A percentile compares a stretch with the other conserved stretches of the same genome.
Conservation (phyloP, 2,113 vertebrate species). For the Scortum barcoo region DNA sequence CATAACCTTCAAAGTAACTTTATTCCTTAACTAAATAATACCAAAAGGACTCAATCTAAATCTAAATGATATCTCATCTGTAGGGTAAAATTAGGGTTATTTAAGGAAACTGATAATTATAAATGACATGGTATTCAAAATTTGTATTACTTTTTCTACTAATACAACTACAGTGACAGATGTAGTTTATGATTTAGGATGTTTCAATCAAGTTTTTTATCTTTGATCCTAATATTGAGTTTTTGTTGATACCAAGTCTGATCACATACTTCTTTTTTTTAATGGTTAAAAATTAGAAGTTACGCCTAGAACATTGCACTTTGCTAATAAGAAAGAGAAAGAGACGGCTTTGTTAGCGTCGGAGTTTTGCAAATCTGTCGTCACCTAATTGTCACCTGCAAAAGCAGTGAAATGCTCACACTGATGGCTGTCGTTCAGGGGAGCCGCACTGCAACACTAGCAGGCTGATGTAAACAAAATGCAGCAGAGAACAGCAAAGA, state of each 20-base stretch:
- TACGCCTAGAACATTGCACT: background rate
- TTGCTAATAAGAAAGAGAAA: background rate
- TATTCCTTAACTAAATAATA: background rate
- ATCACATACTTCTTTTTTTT: background rate
- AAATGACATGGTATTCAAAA: background rate
- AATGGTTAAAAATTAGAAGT: background rate
- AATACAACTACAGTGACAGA: background rate
- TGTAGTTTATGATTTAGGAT: no score
- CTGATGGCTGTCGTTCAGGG: background rate
- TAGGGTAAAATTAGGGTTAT: background rate
- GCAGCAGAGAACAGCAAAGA: background rate
- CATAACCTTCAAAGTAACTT: constrained; percentile 5
- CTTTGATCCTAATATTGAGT: background rate
- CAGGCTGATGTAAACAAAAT: background rate
- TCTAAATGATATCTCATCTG: background rate
- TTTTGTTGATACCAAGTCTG: no score
- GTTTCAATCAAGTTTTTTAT: background rate
- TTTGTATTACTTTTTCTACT: background rate
- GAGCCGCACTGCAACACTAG: background rate
- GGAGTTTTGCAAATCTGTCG: background rate
- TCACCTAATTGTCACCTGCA: background rate
- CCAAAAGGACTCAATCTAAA: no score
- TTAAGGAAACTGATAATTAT: background rate
- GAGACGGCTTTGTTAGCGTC: background rate
- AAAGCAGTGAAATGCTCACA: background rate